These are phyloP conservation scores for Anoura caudifer DNA, from an alignment of 2,113 vertebrate species.

Conservation along the genomic window DNA sequence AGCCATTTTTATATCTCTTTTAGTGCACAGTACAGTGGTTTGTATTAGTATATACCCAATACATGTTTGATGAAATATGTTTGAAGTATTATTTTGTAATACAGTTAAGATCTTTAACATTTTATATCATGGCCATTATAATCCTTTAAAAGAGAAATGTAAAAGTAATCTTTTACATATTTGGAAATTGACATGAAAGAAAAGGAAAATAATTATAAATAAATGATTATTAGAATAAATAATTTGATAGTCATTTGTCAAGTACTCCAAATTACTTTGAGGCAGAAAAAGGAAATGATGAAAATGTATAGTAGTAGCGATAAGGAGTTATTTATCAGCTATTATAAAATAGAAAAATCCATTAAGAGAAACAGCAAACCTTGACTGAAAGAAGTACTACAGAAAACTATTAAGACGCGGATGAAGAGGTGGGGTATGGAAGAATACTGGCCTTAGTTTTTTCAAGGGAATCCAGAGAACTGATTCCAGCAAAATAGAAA, in stretches of 20 bases:
- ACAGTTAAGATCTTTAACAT: neutral
- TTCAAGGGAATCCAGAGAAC: constrained; percentile 16
- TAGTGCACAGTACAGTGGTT: neutral
- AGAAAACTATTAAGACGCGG: neutral
- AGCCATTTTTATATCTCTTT: neutral
- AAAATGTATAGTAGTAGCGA: neutral
- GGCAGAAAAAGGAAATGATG: neutral
- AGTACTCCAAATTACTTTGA: neutral
- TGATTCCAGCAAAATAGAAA: constrained; percentile 36
- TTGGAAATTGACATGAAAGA: neutral
- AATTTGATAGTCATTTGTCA: neutral
- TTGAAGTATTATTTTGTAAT: neutral
- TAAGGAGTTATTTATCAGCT: neutral
- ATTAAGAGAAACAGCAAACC: neutral
- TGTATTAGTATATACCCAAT: neutral
- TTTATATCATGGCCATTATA: neutral
- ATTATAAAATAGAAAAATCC: neutral
- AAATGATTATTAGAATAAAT: constrained; percentile 12
- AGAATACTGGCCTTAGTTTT: constrained; percentile 22
- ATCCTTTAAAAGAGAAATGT: neutral
- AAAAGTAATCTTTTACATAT: neutral
- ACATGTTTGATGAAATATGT: neutral
- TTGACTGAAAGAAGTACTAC: neutral
- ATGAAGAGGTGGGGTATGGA: neutral
- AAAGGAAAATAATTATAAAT: constrained; percentile 39